Conservation (phyloP, 2,113 vertebrate species). For the Rhinogobius similis region DNA sequence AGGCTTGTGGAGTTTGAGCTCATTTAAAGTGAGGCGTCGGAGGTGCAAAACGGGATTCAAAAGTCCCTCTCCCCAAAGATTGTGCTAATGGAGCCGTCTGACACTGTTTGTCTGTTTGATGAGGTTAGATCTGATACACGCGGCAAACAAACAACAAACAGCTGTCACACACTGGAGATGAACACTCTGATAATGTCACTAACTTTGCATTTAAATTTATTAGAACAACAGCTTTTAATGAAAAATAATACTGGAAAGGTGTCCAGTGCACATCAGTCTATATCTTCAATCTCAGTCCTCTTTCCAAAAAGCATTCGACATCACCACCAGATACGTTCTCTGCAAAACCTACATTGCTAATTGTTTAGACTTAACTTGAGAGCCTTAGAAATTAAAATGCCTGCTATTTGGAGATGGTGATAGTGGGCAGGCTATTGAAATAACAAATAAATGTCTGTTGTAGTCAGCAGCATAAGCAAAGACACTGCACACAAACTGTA, state of each 20-base stretch:
- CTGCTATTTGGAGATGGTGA: background rate
- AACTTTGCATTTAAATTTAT: slow-evolving; percentile 20
- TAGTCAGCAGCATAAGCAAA: background rate
- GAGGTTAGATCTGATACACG: slow-evolving; percentile 43
- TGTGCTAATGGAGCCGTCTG: slow-evolving; percentile 58
- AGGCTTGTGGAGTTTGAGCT: slow-evolving; percentile 61
- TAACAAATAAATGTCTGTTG: background rate
- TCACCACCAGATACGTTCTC: too few species aligned
- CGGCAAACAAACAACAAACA: slow-evolving; percentile 26
- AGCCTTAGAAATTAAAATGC: background rate
- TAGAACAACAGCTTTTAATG: background rate
- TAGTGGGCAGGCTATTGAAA: background rate
- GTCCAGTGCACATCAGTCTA: background rate
- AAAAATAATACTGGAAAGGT: background rate
- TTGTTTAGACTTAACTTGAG: background rate
- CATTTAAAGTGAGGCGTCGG: slow-evolving; percentile 55
- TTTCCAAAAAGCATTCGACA: background rate
- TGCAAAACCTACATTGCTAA: background rate
- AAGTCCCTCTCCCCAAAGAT: slow-evolving; percentile 53
- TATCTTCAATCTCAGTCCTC: background rate
- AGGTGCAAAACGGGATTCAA: slow-evolving; percentile 54
- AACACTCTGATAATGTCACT: slow-evolving; percentile 29
- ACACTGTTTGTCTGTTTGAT: slow-evolving; percentile 53
- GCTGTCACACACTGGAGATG: slow-evolving; percentile 43
- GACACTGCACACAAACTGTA: background rate